A percentile compares a stretch with the other conserved stretches of the same genome.
These are phyloP conservation scores for Yasuhikotakia modesta DNA, from an alignment of 2,797 vertebrate species.

Conservation along the genomic window DNA sequence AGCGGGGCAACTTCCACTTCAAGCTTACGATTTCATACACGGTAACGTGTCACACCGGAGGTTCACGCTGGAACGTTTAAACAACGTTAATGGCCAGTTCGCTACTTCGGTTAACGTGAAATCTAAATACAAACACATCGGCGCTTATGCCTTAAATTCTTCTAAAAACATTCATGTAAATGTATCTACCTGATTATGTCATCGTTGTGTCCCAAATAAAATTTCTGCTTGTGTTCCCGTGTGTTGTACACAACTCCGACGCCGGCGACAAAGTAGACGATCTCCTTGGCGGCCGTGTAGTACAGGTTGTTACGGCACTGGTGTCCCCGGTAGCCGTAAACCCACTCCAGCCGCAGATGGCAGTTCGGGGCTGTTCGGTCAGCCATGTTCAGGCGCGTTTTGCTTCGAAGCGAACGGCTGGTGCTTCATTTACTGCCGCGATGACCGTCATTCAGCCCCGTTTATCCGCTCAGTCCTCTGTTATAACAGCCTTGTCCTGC, in stretches of 20 bases:
- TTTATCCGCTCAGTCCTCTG: conserved; percentile 66
- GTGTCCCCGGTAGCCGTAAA: conserved; percentile 97
- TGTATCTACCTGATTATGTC: conserved; percentile 95
- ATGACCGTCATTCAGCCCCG: conserved; percentile 69
- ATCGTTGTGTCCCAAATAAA: conserved; percentile 98
- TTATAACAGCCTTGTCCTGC: conserved; percentile 61
- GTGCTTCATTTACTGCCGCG: conserved; percentile 74
- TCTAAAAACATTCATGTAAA: conserved; percentile 15
- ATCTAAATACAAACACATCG: not conserved
- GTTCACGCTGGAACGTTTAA: not conserved
- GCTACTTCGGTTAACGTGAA: conserved; percentile 11
- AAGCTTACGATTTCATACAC: not conserved
- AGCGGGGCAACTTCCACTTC: not conserved
- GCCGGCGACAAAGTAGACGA: conserved; percentile 97
- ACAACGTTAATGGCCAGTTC: not conserved
- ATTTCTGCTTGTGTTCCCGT: conserved; percentile 98
- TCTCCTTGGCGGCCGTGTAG: conserved; percentile 97
- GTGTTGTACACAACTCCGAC: conserved; percentile 98
- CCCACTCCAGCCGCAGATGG: conserved; percentile 98
- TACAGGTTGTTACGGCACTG: conserved; percentile 99
- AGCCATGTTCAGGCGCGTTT: conserved; percentile 83
- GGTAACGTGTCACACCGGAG: not conserved
- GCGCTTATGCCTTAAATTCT: not conserved
- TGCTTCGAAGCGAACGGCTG: conserved; percentile 60
- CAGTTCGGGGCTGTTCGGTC: conserved; percentile 95